These are phyloP conservation scores for Acronicta aceris DNA, from an alignment of 2,888 invertebrate genomes.

Conservation along the genomic window DNA sequence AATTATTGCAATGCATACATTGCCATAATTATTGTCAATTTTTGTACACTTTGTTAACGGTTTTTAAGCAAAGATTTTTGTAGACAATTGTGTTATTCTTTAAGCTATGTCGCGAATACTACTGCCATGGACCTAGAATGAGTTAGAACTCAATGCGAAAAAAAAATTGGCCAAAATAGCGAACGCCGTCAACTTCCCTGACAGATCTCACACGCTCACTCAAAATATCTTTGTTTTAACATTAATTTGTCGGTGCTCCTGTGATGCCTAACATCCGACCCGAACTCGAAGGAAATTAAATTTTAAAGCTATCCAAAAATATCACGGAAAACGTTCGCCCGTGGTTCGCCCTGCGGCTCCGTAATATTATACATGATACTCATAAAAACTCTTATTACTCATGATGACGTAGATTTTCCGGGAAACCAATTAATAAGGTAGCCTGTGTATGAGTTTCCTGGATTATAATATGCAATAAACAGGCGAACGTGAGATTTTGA, in stretches of 20 bases:
- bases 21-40: no score
- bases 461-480: neutral
- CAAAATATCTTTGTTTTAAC: slow-evolving; percentile 61
- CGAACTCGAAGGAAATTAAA: slow-evolving; percentile 62
- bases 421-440: slow-evolving; percentile 41
- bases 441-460: slow-evolving; percentile 31
- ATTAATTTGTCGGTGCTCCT: slow-evolving; percentile 54
- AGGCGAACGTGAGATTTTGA: no score
- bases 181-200: slow-evolving; percentile 34
- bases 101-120: no score
- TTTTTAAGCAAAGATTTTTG: no score
- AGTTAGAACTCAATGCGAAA: no score
- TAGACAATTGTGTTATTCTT: no score
- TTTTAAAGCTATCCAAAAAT: slow-evolving; percentile 62
- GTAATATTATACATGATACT: slow-evolving; percentile 43
- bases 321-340: slow-evolving; percentile 41
- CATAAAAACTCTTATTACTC: slow-evolving; percentile 53
- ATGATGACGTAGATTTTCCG: slow-evolving; percentile 48
- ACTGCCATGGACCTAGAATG: no score
- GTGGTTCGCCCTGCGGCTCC: slow-evolving; percentile 46
- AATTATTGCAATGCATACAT: no score
- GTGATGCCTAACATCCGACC: slow-evolving; percentile 55
- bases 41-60: no score
- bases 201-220: slow-evolving; percentile 61
- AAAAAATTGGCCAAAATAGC: no score